Evolutionary conservation across 2,888 invertebrate genomes (phyloP).

Genomic region (Hydroisotoma schaefferi): DNA sequence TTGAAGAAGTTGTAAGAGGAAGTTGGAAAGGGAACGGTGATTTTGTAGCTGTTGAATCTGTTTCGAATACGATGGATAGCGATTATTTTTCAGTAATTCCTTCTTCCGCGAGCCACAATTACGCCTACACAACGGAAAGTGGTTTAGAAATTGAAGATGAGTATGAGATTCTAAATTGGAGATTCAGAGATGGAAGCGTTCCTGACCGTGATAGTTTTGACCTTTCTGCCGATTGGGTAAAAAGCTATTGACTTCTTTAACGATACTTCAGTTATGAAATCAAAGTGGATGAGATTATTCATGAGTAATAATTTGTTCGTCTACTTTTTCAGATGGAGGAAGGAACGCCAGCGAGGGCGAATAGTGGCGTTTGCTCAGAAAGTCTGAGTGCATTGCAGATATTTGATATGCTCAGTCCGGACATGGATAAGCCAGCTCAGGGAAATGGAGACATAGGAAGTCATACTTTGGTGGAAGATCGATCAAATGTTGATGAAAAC

Average conservation of each 20-base stretch:
- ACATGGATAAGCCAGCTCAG: slow-evolving; percentile 24
- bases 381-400: slow-evolving; percentile 42
- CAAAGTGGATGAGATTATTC: not conserved
- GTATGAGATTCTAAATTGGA: slow-evolving; percentile 18
- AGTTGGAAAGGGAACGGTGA: not conserved
- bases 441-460: slow-evolving; percentile 15
- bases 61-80: too few relatives aligned
- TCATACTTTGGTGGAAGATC: slow-evolving; percentile 27
- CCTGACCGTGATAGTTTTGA: slow-evolving; percentile 43
- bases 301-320: not conserved
- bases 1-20: too few relatives aligned
- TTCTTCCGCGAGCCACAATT: too few relatives aligned
- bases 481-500: slow-evolving; percentile 39
- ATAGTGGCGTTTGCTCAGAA: slow-evolving; percentile 39
- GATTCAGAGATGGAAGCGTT: slow-evolving; percentile 36
- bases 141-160: slow-evolving; percentile 37
- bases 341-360: slow-evolving; percentile 27
- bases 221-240: slow-evolving; percentile 31
- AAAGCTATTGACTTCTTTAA: slow-evolving; percentile 37
- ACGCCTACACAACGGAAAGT: too few relatives aligned
- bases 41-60: not conserved
- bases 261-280: slow-evolving; percentile 33
- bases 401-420: slow-evolving; percentile 44
- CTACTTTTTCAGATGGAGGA: slow-evolving; percentile 19
- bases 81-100: too few relatives aligned